These are phyloP conservation scores for Psittacula echo DNA, from an alignment of 2,797 vertebrate species.

Conservation along the genomic window DNA sequence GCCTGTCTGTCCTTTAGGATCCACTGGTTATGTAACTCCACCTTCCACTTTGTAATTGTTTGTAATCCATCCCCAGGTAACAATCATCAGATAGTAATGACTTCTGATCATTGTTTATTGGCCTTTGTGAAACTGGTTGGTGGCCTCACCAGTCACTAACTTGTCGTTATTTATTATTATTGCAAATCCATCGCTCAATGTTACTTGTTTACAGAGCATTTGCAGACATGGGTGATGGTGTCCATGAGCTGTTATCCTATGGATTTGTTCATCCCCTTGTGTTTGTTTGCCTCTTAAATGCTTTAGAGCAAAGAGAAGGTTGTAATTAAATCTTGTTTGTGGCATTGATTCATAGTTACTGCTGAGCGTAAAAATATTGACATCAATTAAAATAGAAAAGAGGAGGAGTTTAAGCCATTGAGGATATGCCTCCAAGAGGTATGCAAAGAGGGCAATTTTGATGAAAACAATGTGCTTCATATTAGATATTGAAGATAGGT, in stretches of 20 bases:
- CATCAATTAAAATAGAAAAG: background rate
- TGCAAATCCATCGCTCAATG: background rate
- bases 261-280: background rate
- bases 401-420: background rate
- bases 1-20: background rate
- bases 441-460: background rate
- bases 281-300: constrained; percentile 3
- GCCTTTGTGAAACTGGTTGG: background rate
- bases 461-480: background rate
- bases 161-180: background rate
- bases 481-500: background rate
- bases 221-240: background rate
- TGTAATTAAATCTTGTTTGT: background rate
- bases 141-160: background rate
- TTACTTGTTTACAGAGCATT: background rate
- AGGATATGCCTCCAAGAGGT: background rate
- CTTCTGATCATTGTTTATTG: background rate
- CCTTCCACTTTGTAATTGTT: background rate
- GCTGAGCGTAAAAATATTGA: background rate
- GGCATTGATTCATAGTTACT: background rate
- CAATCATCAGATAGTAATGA: background rate
- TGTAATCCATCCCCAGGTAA: background rate
- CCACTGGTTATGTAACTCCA: background rate
- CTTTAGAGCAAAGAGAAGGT: background rate
- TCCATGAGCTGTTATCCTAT: background rate